phyloP scores from a whole-genome alignment of 1,140 invertebrate genomes.

The Cotesia glomerata region DNA sequence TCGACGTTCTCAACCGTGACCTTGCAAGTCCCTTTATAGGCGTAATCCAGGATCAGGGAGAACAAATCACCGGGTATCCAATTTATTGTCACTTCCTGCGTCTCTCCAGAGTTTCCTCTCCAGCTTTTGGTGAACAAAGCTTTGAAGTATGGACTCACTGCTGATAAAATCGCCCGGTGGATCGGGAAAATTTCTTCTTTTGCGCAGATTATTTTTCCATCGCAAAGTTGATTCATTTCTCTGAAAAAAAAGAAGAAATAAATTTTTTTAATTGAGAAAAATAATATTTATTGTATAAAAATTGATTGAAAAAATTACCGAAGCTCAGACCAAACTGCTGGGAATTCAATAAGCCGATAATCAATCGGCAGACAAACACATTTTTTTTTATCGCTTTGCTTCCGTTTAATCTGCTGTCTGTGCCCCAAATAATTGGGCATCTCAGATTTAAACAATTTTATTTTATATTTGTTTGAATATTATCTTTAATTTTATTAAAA shows the following conservation, averaged over 20 bases:
- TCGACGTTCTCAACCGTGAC: slow-evolving; percentile 79
- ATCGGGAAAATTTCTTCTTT: slow-evolving; percentile 75
- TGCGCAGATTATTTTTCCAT: slow-evolving; percentile 77
- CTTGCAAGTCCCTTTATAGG: slow-evolving; percentile 77
- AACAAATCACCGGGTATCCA: slow-evolving; percentile 75
- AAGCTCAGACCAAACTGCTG: slow-evolving; percentile 70
- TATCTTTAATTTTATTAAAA: too few relatives aligned
- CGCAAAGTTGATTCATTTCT: slow-evolving; percentile 77
- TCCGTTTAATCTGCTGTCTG: slow-evolving; percentile 34
- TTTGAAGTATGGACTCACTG: slow-evolving; percentile 85
- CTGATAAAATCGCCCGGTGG: slow-evolving; percentile 81
- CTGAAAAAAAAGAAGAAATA: slow-evolving; percentile 43
- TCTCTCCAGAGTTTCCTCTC: slow-evolving; percentile 64
- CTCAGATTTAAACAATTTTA: not conserved
- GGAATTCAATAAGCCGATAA: slow-evolving; percentile 64
- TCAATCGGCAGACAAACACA: slow-evolving; percentile 52
- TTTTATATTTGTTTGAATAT: not conserved
- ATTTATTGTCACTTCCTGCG: slow-evolving; percentile 73
- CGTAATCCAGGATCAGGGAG: slow-evolving; percentile 77
- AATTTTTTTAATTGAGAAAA: not conserved
- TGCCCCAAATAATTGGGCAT: slow-evolving; percentile 9
- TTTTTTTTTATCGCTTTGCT: slow-evolving; percentile 41
- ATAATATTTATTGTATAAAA: not conserved
- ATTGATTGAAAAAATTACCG: slow-evolving; percentile 43
- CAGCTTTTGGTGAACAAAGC: slow-evolving; percentile 81